phyloP scores from a whole-genome alignment of 2,888 invertebrate species.

The Hydriomena furcata region DNA sequence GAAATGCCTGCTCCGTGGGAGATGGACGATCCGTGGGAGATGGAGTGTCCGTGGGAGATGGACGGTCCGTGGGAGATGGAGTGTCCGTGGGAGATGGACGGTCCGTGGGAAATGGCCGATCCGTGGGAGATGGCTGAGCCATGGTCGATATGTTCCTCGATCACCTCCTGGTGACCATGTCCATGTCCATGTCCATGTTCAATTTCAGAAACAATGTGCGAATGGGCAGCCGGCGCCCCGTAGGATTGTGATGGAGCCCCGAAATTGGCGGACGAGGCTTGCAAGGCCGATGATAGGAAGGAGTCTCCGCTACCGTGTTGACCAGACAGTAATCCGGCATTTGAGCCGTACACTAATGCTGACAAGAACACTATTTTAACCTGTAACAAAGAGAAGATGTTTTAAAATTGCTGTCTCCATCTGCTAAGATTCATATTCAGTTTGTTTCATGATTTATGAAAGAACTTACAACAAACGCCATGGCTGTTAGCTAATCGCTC shows the following conservation, averaged over 20 bases:
- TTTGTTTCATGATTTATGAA: slow-evolving; percentile 28
- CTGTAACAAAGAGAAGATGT: slow-evolving; percentile 57
- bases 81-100: slow-evolving; percentile 28
- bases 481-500: slow-evolving; percentile 82
- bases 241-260: slow-evolving; percentile 65
- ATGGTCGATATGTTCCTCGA: slow-evolving; percentile 36
- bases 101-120: slow-evolving; percentile 3
- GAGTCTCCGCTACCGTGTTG: slow-evolving; percentile 58
- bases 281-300: slow-evolving; percentile 60
- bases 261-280: slow-evolving; percentile 67
- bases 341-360: slow-evolving; percentile 62
- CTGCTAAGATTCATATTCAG: slow-evolving; percentile 8
- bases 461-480: slow-evolving; percentile 78
- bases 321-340: slow-evolving; percentile 59
- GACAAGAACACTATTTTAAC: slow-evolving; percentile 64
- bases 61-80: background rate
- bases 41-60: background rate
- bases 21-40: background rate
- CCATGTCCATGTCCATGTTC: too few species aligned
- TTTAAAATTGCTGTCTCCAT: slow-evolving; percentile 5
- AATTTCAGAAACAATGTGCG: slow-evolving; percentile 30
- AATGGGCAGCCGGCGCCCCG: slow-evolving; percentile 44
- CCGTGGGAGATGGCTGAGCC: background rate
- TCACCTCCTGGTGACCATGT: slow-evolving; percentile 27
- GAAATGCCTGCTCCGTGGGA: slow-evolving; percentile 18